These are phyloP conservation scores for Antheraea assamensis DNA, from an alignment of 2,888 invertebrate species.

Conservation along the genomic window DNA sequence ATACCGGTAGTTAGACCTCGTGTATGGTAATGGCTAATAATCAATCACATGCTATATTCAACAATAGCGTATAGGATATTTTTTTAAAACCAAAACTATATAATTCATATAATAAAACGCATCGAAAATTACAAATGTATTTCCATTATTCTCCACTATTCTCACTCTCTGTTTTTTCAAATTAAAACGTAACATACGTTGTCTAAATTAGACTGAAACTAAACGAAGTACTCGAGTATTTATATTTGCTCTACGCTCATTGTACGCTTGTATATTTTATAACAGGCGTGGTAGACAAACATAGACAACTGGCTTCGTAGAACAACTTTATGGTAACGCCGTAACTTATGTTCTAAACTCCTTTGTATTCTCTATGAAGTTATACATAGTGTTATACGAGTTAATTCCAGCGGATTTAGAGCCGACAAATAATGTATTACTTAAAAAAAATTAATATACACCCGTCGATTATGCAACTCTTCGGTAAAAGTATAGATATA, in stretches of 20 bases:
- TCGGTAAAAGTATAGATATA: not conserved
- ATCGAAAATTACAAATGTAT: not conserved
- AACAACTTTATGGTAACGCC: slow-evolving; percentile 46
- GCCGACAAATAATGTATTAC: not conserved
- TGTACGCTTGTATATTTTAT: slow-evolving; percentile 68
- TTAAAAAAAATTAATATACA: not conserved
- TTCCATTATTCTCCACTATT: not conserved
- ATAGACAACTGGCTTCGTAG: slow-evolving; percentile 67
- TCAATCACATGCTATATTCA: too few species aligned
- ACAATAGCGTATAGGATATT: too few species aligned
- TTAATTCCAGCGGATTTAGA: not conserved
- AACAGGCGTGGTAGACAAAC: slow-evolving; percentile 61
- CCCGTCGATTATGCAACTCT: not conserved
- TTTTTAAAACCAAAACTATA: too few species aligned
- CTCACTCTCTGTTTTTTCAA: not conserved
- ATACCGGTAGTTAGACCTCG: too few species aligned
- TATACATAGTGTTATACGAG: not conserved
- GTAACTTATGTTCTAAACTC: slow-evolving; percentile 15
- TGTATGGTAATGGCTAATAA: too few species aligned
- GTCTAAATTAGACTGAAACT: slow-evolving; percentile 7
- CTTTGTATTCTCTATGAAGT: slow-evolving; percentile 9
- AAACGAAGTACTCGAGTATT: slow-evolving; percentile 29
- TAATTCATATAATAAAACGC: not conserved
- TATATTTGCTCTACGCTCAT: slow-evolving; percentile 64
- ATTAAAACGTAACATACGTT: not conserved